Evolutionary conservation across 2,797 vertebrate genomes (phyloP).

Genomic region (Hyperoplus immaculatus): DNA sequence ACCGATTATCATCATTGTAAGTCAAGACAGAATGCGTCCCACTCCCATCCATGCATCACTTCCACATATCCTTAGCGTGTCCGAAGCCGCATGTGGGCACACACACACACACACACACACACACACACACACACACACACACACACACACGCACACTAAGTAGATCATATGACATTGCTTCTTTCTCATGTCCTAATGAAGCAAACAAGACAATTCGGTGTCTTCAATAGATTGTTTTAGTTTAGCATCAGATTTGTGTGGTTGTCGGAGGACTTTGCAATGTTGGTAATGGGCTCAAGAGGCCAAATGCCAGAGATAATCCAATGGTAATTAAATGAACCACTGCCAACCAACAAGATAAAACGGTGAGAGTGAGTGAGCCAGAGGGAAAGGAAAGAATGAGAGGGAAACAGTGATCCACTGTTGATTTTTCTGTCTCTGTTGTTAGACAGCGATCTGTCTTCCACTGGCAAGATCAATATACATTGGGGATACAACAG

Average conservation of each 20-base stretch:
- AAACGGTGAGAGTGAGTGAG: slow-evolving; percentile 2
- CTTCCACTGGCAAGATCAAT: slow-evolving; percentile 49
- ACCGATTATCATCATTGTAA: too few species aligned
- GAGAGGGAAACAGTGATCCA: slow-evolving; percentile 18
- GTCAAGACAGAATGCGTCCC: background rate
- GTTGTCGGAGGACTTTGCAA: slow-evolving; percentile 29
- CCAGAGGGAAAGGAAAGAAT: slow-evolving; percentile 7
- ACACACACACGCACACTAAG: too few species aligned
- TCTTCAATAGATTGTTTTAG: background rate
- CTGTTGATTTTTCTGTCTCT: slow-evolving; percentile 41
- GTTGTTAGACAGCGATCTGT: slow-evolving; percentile 29
- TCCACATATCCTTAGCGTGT: background rate
- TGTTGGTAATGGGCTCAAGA: slow-evolving; percentile 21
- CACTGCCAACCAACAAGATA: background rate
- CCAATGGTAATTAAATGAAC: slow-evolving; percentile 37
- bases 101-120: background rate
- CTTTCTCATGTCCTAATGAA: background rate
- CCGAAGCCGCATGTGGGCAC: background rate
- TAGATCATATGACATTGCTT: background rate
- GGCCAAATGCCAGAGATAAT: slow-evolving; percentile 34
- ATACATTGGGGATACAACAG: slow-evolving; percentile 24
- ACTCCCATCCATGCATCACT: background rate
- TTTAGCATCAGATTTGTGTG: background rate
- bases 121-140: too few species aligned
- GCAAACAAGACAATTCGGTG: background rate